A percentile compares a stretch with the other conserved stretches of the same genome.
Conservation (phyloP, 1,140 invertebrate genomes). For the Mya arenaria region DNA sequence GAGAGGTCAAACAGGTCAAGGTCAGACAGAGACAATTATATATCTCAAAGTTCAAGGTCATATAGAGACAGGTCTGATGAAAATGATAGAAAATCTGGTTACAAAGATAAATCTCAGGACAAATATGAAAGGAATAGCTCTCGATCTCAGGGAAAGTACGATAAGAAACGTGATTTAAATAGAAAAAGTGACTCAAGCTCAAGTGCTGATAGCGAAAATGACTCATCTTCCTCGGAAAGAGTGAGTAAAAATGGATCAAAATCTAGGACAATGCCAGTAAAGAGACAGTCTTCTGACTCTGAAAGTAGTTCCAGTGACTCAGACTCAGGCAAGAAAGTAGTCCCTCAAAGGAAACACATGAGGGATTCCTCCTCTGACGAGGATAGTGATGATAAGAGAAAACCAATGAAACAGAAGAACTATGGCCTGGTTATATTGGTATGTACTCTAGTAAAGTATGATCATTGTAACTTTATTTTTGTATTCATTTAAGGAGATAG, state of each 20-base stretch:
- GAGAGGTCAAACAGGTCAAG: no score
- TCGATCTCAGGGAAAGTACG: neutral
- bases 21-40: neutral
- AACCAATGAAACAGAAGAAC: constrained; percentile 12
- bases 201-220: neutral
- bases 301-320: no score
- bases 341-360: no score
- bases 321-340: no score
- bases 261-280: neutral
- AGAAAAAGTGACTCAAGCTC: neutral
- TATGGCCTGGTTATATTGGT: constrained; percentile 46
- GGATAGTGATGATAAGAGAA: neutral
- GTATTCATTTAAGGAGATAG: neutral
- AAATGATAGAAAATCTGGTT: no score
- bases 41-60: no score
- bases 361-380: no score
- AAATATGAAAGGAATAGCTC: no score
- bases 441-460: neutral
- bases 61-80: no score
- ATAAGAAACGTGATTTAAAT: neutral
- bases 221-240: constrained; percentile 1
- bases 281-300: no score
- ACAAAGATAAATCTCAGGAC: no score
- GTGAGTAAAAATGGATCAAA: neutral
- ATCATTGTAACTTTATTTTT: neutral